A percentile compares a stretch with the other conserved stretches of the same genome.
These are phyloP conservation scores for Hexactinellida sp. DNA, from an alignment of 37 sponge, comb jelly and placozoan genomes.

Conservation along the genomic window DNA sequence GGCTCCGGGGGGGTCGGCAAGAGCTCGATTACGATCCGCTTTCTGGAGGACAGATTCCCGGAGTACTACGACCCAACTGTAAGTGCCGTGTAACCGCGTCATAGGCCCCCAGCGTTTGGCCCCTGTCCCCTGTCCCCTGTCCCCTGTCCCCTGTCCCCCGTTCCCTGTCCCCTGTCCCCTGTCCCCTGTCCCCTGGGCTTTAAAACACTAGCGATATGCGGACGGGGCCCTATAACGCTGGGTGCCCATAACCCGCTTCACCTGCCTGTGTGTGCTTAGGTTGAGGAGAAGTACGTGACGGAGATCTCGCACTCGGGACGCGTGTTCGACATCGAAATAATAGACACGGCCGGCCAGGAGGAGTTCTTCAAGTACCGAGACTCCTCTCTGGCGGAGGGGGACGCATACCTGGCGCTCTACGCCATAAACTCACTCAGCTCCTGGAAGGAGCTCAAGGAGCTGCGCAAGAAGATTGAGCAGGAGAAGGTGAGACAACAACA, in stretches of 20 bases:
- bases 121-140: too few relatives aligned
- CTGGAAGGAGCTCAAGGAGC: conserved; percentile 49
- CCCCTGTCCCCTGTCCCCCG: too few relatives aligned
- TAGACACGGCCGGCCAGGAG: conserved; percentile 86
- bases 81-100: conserved; percentile 32
- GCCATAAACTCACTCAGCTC: conserved; percentile 57
- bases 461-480: conserved; percentile 46
- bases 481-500: conserved; percentile 31
- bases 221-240: too few relatives aligned
- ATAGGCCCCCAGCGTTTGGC: background rate
- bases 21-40: conserved; percentile 68
- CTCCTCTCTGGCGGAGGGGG: conserved; percentile 54
- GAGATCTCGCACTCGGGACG: background rate
- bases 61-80: conserved; percentile 87
- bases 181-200: too few relatives aligned
- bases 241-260: too few relatives aligned
- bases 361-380: conserved; percentile 69
- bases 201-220: too few relatives aligned
- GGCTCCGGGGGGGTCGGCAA: conserved; percentile 92
- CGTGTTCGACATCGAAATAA: conserved; percentile 52
- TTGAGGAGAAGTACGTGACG: background rate
- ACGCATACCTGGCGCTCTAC: conserved; percentile 68
- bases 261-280: conserved; percentile 16
- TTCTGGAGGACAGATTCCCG: conserved; percentile 46
- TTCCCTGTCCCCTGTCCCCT: too few relatives aligned